These are phyloP conservation scores for Cyprinodon brontotheroides DNA, from an alignment of 2,113 vertebrate genomes.

Conservation along the genomic window DNA sequence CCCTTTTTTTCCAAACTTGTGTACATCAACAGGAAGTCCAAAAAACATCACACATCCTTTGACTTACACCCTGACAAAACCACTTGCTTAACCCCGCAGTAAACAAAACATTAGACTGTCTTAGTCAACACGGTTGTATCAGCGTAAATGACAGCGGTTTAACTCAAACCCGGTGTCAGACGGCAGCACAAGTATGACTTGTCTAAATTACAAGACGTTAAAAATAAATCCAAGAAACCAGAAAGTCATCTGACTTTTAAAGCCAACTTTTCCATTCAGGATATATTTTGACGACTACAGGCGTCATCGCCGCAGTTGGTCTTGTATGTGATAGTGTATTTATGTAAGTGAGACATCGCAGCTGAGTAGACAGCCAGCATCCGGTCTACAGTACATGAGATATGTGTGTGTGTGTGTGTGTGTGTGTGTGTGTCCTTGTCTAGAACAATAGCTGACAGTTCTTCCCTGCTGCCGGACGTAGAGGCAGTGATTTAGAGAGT, in stretches of 20 bases:
- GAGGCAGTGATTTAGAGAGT: constrained; percentile 53
- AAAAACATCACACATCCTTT: constrained; percentile 30
- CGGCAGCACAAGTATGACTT: neutral
- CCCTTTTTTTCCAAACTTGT: constrained; percentile 3
- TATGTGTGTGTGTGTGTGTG: constrained; percentile 17
- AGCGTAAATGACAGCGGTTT: neutral
- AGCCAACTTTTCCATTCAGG: constrained; percentile 40
- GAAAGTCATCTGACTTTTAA: constrained; percentile 36
- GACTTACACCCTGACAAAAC: constrained; percentile 26
- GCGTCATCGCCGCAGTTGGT: constrained; percentile 64
- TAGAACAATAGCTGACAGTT: constrained; percentile 60
- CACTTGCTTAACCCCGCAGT: constrained; percentile 1
- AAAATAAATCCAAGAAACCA: constrained; percentile 36
- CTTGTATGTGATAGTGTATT: constrained; percentile 53
- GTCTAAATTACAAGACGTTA: constrained; percentile 22
- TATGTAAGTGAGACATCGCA: constrained; percentile 65
- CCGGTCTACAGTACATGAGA: constrained; percentile 36
- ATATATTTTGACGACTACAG: constrained; percentile 57
- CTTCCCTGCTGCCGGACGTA: constrained; percentile 40
- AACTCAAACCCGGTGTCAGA: constrained; percentile 10
- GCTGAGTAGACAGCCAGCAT: constrained; percentile 64
- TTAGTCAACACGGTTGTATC: neutral
- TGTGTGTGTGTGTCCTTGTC: constrained; percentile 22
- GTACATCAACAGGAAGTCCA: constrained; percentile 40
- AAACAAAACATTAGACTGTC: neutral